Evolutionary conservation across 2,888 invertebrate genomes (phyloP), one percentile per base, ranked within the genome.

Genomic region (Callyntrura guangdongensis): DNA sequence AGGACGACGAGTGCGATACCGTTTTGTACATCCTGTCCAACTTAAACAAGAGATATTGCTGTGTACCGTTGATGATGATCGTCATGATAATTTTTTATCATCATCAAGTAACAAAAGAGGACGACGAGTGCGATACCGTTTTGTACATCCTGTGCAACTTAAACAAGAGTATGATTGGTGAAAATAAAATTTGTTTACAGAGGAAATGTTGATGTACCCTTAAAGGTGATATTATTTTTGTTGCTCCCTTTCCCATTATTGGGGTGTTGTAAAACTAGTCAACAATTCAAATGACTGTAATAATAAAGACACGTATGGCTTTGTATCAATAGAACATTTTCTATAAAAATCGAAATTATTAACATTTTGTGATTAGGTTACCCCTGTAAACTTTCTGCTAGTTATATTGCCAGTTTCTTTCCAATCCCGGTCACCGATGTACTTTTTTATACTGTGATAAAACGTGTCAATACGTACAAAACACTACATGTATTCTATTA

Each of bases 191-290:
- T 88, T 81, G 82, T 74, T 72, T 72, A 25, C 17, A 27, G 9
- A 27, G 27, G 25, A 12, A 17, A 20, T 72, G 45, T 36, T 12
- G 3, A 6, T 25, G 6, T 56, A 25, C n/a, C 45, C 67, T 61
- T 89, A 85, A 89, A 89, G 85, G 74, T 89, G 84, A 89, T 85
- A 84, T 72, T 69, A 69, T 69, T 67, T 56, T 79, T 77, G 67
- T 84, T 74, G 83, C 77, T 74, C 56, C 36, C 47, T 81, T 59
- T 74, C 20, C 20, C 25, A 5, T 72, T 72, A 45, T 20, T 22
- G 12, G n/a, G 17, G 49, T 77, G 53, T 22, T 49, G 49, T 22
- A 77, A 74, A 77, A 77, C 2, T 2, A 9, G 53, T 9, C 3
- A 53, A 53, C 6, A 49, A 53, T 14, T 1, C 45, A 36, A 49